Evolutionary conservation across 1,140 invertebrate genomes (phyloP).

Genomic region (Zeugodacus cucurbitae): DNA sequence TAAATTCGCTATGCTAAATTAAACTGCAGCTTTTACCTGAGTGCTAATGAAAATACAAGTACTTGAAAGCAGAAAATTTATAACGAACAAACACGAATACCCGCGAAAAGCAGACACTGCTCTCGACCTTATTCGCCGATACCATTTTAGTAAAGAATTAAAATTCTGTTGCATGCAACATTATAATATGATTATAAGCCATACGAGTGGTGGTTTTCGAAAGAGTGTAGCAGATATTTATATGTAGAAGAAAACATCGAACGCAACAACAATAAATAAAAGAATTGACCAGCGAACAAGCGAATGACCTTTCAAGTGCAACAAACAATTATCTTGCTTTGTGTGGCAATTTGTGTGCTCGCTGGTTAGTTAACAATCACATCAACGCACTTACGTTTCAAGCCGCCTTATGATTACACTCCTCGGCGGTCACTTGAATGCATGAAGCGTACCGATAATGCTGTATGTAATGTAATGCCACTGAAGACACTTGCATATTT

Average conservation of each 20-base stretch:
- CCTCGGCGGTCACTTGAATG: not conserved
- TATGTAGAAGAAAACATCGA: not conserved
- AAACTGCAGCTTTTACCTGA: not conserved
- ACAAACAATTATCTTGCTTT: not conserved
- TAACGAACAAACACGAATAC: not conserved
- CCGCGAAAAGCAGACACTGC: not conserved
- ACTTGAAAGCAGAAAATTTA: not conserved
- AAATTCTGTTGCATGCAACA: not conserved
- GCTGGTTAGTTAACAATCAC: not conserved
- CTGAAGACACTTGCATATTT: not conserved
- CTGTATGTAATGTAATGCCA: not conserved
- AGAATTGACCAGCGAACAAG: not conserved
- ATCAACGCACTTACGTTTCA: not conserved
- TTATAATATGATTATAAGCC: not conserved
- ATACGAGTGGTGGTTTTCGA: not conserved
- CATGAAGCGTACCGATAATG: not conserved
- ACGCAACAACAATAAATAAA: not conserved
- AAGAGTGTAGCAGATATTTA: not conserved
- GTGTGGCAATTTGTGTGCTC: not conserved
- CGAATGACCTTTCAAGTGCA: slow-evolving; percentile 10
- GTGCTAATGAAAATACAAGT: not conserved
- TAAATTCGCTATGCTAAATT: not conserved
- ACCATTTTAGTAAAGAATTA: not conserved
- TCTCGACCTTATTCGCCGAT: not conserved
- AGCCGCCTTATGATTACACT: not conserved